These are phyloP conservation scores for Oscarella lobularis DNA, from an alignment of 37 sponge, comb jelly and placozoan genomes.

Conservation along the genomic window DNA sequence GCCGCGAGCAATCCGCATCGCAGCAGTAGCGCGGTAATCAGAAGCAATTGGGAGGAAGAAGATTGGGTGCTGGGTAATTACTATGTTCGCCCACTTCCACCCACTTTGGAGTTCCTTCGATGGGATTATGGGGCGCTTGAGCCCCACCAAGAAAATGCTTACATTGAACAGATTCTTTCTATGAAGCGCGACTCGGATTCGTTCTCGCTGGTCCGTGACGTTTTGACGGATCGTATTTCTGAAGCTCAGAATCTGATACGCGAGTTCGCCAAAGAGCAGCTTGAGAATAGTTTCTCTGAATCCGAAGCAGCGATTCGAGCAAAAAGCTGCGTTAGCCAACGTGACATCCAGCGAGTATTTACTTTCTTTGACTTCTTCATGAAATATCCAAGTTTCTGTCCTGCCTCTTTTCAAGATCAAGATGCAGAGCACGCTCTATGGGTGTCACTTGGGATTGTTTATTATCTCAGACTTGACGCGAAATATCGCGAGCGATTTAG, in stretches of 20 bases:
- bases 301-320: slow-evolving; percentile 31
- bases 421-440: slow-evolving; percentile 22
- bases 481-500: slow-evolving; percentile 27
- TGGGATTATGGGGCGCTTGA: slow-evolving; percentile 80
- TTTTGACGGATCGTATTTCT: slow-evolving; percentile 32
- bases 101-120: slow-evolving; percentile 49
- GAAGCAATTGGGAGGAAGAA: slow-evolving; percentile 10
- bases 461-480: slow-evolving; percentile 63
- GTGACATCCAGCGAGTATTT: slow-evolving; percentile 78
- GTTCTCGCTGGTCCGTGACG: no score
- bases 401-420: not conserved
- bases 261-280: slow-evolving; percentile 49
- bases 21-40: slow-evolving; percentile 48
- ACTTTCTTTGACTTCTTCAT: slow-evolving; percentile 52
- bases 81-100: slow-evolving; percentile 63
- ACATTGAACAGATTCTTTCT: slow-evolving; percentile 48
- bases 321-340: slow-evolving; percentile 72
- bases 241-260: slow-evolving; percentile 54
- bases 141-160: slow-evolving; percentile 56
- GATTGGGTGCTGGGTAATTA: slow-evolving; percentile 62
- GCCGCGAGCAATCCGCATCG: slow-evolving; percentile 82
- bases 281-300: slow-evolving; percentile 2
- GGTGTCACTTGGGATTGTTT: slow-evolving; percentile 56
- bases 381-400: no score
- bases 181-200: slow-evolving; percentile 6